These are phyloP conservation scores for Cydia fagiglandana DNA, from an alignment of 1,140 invertebrate genomes.

Conservation along the genomic window DNA sequence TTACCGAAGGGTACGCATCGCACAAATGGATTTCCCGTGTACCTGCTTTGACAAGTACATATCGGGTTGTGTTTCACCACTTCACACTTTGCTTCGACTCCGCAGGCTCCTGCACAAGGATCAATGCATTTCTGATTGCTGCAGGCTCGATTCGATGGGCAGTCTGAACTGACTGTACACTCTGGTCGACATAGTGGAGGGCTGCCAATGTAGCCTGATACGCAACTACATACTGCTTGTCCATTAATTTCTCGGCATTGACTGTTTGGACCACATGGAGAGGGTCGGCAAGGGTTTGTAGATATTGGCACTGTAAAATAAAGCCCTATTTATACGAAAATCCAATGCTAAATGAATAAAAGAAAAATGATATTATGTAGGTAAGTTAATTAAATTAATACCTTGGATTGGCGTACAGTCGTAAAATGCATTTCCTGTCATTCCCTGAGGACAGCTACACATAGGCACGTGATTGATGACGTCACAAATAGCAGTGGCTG, in stretches of 20 bases:
- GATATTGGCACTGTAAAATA: constrained; percentile 57
- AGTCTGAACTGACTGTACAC: constrained; percentile 81
- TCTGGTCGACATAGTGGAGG: constrained; percentile 82
- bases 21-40: constrained; percentile 83
- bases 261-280: constrained; percentile 82
- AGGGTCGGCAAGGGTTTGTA: constrained; percentile 80
- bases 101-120: constrained; percentile 83
- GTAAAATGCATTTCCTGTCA: constrained; percentile 83
- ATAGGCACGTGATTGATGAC: constrained; percentile 85
- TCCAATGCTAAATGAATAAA: neutral
- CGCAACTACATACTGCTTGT: constrained; percentile 82
- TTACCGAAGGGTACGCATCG: constrained; percentile 80
- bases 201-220: constrained; percentile 81
- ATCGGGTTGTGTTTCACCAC: constrained; percentile 84
- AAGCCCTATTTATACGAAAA: neutral
- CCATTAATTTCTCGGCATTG: constrained; percentile 83
- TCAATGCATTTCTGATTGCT: constrained; percentile 82
- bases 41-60: constrained; percentile 81
- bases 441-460: constrained; percentile 84
- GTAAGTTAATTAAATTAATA: constrained; percentile 36
- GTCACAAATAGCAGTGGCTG: constrained; percentile 83
- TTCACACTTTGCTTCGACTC: constrained; percentile 81
- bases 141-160: constrained; percentile 79
- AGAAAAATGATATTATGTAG: neutral
- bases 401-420: constrained; percentile 68